These are phyloP conservation scores for Peromyscus leucopus DNA, from an alignment of 2,113 vertebrate genomes.

Conservation along the genomic window DNA sequence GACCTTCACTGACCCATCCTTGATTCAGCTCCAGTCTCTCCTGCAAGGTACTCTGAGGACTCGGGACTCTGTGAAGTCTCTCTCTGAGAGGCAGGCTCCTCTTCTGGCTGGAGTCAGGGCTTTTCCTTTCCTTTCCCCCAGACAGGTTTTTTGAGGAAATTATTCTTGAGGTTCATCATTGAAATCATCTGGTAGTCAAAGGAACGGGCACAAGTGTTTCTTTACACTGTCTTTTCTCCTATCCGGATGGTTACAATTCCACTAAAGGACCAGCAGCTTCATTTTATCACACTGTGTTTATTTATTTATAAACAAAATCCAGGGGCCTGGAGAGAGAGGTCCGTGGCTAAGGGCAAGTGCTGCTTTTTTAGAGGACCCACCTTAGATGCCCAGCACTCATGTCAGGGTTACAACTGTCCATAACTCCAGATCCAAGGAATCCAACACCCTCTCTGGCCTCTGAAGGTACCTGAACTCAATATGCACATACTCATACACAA, in stretches of 20 bases:
- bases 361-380: neutral
- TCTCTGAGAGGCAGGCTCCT: neutral
- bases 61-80: neutral
- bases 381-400: neutral
- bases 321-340: neutral
- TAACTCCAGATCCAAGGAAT: neutral
- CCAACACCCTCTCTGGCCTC: neutral
- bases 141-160: neutral
- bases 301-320: neutral
- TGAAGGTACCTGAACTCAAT: too few species aligned
- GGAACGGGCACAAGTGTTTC: neutral
- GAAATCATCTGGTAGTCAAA: neutral
- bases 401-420: neutral
- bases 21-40: neutral
- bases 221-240: neutral
- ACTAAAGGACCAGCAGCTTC: neutral
- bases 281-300: neutral
- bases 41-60: neutral
- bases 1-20: neutral
- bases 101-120: neutral
- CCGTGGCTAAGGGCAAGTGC: neutral
- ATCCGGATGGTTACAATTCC: neutral
- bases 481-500: neutral
- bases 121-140: neutral
- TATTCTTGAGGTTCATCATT: neutral